Evolutionary conservation across 30 jellyfish, hydroid and myxozoan species (phyloP).

Genomic region (Aurelia aurita complex sp. Pacific): DNA sequence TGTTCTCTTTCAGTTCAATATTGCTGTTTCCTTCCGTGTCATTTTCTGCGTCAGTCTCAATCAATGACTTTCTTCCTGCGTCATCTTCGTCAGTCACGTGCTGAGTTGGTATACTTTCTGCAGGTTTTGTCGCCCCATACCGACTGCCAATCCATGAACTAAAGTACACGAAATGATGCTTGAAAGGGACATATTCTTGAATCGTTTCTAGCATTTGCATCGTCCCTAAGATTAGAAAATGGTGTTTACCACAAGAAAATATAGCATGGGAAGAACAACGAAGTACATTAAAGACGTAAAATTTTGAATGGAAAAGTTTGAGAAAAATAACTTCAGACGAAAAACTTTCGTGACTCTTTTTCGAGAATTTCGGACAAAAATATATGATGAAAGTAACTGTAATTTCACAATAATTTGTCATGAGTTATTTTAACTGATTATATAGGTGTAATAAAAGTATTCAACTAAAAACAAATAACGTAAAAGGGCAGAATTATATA

Average conservation of each 20-base stretch:
- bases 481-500: too few species aligned
- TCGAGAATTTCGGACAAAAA: too few species aligned
- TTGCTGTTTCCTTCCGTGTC: neutral
- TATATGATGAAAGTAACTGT: too few species aligned
- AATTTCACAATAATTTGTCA: too few species aligned
- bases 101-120: neutral
- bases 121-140: neutral
- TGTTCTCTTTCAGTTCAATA: neutral
- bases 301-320: neutral
- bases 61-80: neutral
- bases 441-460: too few species aligned
- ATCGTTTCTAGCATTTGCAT: slow-evolving; percentile 71
- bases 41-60: slow-evolving; percentile 5
- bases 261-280: neutral
- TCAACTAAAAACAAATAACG: too few species aligned
- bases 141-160: slow-evolving; percentile 69
- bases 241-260: too few species aligned
- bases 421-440: too few species aligned
- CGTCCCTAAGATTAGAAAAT: neutral
- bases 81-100: neutral
- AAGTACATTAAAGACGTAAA: neutral
- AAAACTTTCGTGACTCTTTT: neutral
- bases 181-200: slow-evolving; percentile 68
- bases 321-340: neutral
- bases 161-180: slow-evolving; percentile 41